These are phyloP conservation scores for Pseudomyrmex gracilis DNA, from an alignment of 1,140 invertebrate genomes.

Conservation along the genomic window DNA sequence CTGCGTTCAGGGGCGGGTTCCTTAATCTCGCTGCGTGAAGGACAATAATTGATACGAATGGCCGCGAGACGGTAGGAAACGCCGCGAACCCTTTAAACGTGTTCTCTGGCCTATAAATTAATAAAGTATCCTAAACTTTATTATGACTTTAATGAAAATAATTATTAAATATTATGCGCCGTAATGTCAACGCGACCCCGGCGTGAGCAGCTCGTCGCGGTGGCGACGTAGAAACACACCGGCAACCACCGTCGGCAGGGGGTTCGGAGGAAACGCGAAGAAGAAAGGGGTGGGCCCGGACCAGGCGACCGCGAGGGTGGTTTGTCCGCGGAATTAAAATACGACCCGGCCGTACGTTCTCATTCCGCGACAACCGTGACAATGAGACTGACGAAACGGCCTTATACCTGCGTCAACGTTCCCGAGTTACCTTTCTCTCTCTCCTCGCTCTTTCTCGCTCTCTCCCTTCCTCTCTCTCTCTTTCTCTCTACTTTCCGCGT, in stretches of 20 bases:
- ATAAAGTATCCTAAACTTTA: constrained; percentile 86
- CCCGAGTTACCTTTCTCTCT: constrained; percentile 44
- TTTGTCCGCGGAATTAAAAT: constrained; percentile 86
- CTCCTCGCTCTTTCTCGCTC: no score
- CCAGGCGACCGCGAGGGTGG: constrained; percentile 61
- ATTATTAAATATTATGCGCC: constrained; percentile 86
- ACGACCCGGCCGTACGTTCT: constrained; percentile 84
- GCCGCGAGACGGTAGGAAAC: constrained; percentile 71
- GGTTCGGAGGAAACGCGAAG: constrained; percentile 79
- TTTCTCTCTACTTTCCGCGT: constrained; percentile 41
- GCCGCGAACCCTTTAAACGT: constrained; percentile 81
- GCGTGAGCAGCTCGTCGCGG: constrained; percentile 70
- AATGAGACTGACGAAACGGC: constrained; percentile 82
- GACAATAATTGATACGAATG: constrained; percentile 84
- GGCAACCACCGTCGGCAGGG: constrained; percentile 55
- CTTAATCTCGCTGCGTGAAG: constrained; percentile 79
- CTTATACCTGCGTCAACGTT: constrained; percentile 76
- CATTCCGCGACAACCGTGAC: constrained; percentile 84
- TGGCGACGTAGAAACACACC: constrained; percentile 56
- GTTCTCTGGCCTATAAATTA: constrained; percentile 85
- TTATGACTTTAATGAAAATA: constrained; percentile 86
- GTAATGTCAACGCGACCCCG: constrained; percentile 81
- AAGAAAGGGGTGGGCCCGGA: constrained; percentile 76
- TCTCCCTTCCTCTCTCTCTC: no score
- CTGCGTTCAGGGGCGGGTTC: constrained; percentile 63